These are phyloP conservation scores for Petrosia ficiformis DNA, from an alignment of 37 sponge, comb jelly and placozoan genomes.

Conservation along the genomic window DNA sequence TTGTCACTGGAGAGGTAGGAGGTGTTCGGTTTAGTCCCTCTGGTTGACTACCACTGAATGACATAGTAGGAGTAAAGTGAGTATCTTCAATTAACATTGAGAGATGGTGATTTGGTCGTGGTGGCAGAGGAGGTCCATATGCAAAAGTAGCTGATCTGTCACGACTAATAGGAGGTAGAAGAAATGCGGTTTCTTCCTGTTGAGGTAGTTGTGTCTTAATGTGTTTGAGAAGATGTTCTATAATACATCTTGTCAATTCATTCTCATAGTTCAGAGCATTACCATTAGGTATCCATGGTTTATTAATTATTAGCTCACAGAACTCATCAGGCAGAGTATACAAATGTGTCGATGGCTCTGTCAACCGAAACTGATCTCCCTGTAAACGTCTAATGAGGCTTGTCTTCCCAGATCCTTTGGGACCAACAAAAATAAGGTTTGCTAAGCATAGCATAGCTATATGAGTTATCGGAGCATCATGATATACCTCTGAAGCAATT, in stretches of 20 bases:
- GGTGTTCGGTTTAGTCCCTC: not conserved
- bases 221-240: slow-evolving; percentile 53
- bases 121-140: not conserved
- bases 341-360: slow-evolving; percentile 33
- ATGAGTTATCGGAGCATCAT: slow-evolving; percentile 41
- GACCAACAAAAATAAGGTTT: slow-evolving; percentile 56
- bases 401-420: slow-evolving; percentile 77
- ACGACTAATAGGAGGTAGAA: slow-evolving; percentile 14
- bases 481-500: slow-evolving; percentile 42
- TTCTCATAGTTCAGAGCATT: slow-evolving; percentile 54
- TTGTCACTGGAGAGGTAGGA: not conserved
- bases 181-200: not conserved
- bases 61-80: slow-evolving; percentile 4
- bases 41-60: not conserved
- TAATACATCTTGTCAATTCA: slow-evolving; percentile 41
- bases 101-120: slow-evolving; percentile 1
- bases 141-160: not conserved
- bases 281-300: slow-evolving; percentile 18
- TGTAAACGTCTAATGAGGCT: slow-evolving; percentile 52
- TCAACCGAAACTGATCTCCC: slow-evolving; percentile 48
- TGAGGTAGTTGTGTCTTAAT: slow-evolving; percentile 2
- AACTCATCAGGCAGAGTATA: slow-evolving; percentile 4
- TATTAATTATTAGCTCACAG: slow-evolving; percentile 11
- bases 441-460: slow-evolving; percentile 35
- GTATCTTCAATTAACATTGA: slow-evolving; percentile 37